Conservation (phyloP, 2,797 vertebrate genomes). For the Gobionotothen gibberifrons region DNA sequence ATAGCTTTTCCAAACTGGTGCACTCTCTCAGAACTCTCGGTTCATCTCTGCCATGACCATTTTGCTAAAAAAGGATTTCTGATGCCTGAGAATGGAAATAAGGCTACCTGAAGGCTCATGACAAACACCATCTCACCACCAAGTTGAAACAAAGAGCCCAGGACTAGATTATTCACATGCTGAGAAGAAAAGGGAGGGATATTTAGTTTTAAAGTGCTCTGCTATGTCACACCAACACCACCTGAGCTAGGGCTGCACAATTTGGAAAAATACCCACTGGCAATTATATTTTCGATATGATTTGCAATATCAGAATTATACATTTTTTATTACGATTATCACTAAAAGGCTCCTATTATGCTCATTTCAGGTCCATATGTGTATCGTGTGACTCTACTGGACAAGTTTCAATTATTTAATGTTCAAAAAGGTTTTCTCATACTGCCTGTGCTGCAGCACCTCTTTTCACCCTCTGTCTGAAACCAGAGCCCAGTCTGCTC, state of each 20-base stretch:
- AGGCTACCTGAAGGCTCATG: conserved; percentile 50
- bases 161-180: neutral
- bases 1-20: conserved; percentile 17
- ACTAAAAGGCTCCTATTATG: too few species aligned
- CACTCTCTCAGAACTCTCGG: conserved; percentile 20
- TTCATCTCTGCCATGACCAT: conserved; percentile 9
- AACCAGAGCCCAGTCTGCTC: too few species aligned
- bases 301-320: too few species aligned
- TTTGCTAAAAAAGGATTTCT: conserved; percentile 15
- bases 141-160: conserved; percentile 11
- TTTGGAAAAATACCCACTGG: too few species aligned
- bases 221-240: conserved; percentile 29
- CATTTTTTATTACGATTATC: too few species aligned
- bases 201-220: conserved; percentile 17
- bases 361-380: too few species aligned
- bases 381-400: too few species aligned
- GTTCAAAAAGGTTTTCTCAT: too few species aligned
- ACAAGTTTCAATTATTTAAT: too few species aligned
- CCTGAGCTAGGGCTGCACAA: neutral
- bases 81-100: conserved; percentile 35
- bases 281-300: too few species aligned
- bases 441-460: too few species aligned
- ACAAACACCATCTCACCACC: conserved; percentile 21
- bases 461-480: too few species aligned
- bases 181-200: conserved; percentile 5